Evolutionary conservation across 2,888 invertebrate species (phyloP), one percentile per base, ranked within the genome.

Genomic region (Apamea sordens): DNA sequence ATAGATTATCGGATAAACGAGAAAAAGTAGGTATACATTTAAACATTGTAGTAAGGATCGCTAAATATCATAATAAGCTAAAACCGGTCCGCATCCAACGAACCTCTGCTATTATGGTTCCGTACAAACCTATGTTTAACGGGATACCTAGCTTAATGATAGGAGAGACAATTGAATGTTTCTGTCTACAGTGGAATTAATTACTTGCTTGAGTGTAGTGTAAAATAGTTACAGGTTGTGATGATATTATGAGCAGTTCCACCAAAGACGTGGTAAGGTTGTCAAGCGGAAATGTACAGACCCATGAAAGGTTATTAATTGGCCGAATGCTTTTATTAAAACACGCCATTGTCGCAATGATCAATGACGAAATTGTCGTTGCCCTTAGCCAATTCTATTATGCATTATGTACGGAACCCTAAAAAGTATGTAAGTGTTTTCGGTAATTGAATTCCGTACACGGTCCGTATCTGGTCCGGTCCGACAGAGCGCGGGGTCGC

Each of bases 391-490:
- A 70, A 32, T 32, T 53, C 21, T 61, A 61, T n/a, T 5, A n/a
- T 15, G 10, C 44, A 15, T 13, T 71, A 32, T 24, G 50, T 63
- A 80, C 82, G 89, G 92, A 91, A 90, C 92, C 92, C 92, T 89
- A 92, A 93, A 92, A 86, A 87, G 86, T 91, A 88, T 92, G 91
- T 91, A 92, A 91, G 91, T 90, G 91, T 89, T 91, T 92, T 91
- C 87, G 88, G 91, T 96, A 96, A 96, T 95, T 94, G 95, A 95
- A 96, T 96, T 95, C 95, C 92, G 89, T 91, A 92, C 93, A 94
- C 92, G 93, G 90, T 86, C 86, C 90, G 91, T 91, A 91, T 91
- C 91, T 91, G 88, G 86, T 86, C 92, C 89, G 92, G 90, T 84
- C 91, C 89, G 92, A 89, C 89, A 90, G 92, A 86, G 82, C 88